Base-by-base conservation (phyloP, 92 coral and sea anemone genomes). In the Paragorgia papillata region DNA sequence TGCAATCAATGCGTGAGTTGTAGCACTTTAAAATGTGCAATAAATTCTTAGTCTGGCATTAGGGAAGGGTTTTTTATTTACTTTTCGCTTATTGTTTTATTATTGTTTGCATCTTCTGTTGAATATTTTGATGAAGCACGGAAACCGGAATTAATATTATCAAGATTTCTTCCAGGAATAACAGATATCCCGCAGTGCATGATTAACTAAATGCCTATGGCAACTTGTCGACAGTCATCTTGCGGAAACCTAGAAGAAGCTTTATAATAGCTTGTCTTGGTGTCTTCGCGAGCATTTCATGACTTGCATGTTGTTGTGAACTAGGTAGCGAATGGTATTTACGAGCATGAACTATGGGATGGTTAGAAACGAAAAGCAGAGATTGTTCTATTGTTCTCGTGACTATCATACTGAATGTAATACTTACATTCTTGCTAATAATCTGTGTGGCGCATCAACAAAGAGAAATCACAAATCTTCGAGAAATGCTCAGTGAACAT, bases 391-490 rank as follows among this genome's bases (percentile, higher is more conserved):
- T 58, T 21, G 48, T 39, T 19, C 32, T 33, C 31, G 32, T 71
- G 41, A 21, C 49, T 53, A 41, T 53, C 78, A 34, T 32, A 35
- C 6, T 71, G 32, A 71, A 71, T 22, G 49, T 50, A 15, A 10
- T 40, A 17, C 20, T 55, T 33, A 71, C 78, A 35, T 53, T 71
- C 9, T 35, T 71, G 18, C 25, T 71, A 71, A 71, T 71, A 20
- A 53, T 71, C 34, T 54, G 26, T 59, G 64, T 55, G 27, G 78
- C 51, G 58, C 78, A 53, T 21, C 78, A 71, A 22, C 78, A 71
- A 53, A 31, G 25, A 8, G 64, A 71, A 57, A 71, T 71, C 21
- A 27, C 48, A 71, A 71, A 31, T 31, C 64, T 71, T 35, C 58
- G 64, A 55, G 46, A 71, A 71, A 53, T 71, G 17, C 50, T 71